A percentile compares a stretch with the other conserved stretches of the same genome.
Conservation (phyloP, 1,140 invertebrate genomes). For the Philopotamus ludificatus region DNA sequence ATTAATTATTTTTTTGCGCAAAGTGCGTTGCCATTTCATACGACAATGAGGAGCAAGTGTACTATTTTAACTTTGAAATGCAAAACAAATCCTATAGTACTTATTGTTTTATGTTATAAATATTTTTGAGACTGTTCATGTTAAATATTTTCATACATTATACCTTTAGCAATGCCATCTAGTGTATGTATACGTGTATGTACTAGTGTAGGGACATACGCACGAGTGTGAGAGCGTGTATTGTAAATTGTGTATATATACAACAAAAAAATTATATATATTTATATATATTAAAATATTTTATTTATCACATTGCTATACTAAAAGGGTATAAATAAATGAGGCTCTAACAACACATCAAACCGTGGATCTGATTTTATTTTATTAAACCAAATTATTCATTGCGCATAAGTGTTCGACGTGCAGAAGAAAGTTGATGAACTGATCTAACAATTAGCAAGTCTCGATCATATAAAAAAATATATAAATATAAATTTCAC, state of each 20-base stretch:
- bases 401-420: too few relatives aligned
- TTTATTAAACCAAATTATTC: too few relatives aligned
- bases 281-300: constrained; percentile 26
- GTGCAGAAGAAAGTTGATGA: too few relatives aligned
- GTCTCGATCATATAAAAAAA: too few relatives aligned
- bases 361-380: too few relatives aligned
- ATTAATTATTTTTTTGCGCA: too few relatives aligned
- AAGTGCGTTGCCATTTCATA: too few relatives aligned
- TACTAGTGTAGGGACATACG: neutral
- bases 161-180: constrained; percentile 15
- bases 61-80: too few relatives aligned
- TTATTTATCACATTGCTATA: constrained; percentile 22
- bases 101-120: constrained; percentile 28
- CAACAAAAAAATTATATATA: constrained; percentile 21
- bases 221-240: neutral
- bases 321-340: constrained; percentile 27
- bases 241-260: constrained; percentile 24
- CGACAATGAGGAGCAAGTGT: too few relatives aligned
- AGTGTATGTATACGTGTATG: neutral
- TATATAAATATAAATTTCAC: too few relatives aligned
- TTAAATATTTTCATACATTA: constrained; percentile 27
- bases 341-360: constrained; percentile 25
- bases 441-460: too few relatives aligned
- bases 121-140: constrained; percentile 30
- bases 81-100: too few relatives aligned